Percentiles rank a stretch among this genome's conserved stretches.
These are phyloP conservation scores for Dufourea novaeangliae DNA, from an alignment of 1,140 invertebrate species.

Conservation along the genomic window DNA sequence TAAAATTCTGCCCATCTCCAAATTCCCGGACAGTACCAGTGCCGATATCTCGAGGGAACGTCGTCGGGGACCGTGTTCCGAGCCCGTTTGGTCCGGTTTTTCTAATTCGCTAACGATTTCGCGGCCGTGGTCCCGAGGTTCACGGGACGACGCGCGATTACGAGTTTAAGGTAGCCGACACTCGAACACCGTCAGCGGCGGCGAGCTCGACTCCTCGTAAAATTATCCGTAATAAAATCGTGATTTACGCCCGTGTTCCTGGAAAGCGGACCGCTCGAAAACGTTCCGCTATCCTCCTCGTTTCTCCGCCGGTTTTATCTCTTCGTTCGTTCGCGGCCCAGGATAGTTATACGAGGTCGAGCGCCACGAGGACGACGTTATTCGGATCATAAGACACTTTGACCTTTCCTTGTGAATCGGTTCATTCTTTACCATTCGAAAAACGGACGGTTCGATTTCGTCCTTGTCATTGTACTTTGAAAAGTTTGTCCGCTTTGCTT, in stretches of 20 bases:
- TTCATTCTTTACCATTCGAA: constrained; percentile 3
- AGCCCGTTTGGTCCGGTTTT: constrained; percentile 47
- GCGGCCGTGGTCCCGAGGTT: constrained; percentile 17
- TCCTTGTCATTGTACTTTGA: background rate
- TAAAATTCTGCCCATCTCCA: no score
- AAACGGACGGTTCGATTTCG: background rate
- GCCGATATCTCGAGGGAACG: background rate
- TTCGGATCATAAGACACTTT: constrained; percentile 19
- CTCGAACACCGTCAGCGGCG: constrained; percentile 41
- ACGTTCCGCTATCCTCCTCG: constrained; percentile 47
- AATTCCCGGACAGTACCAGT: background rate
- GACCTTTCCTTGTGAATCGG: constrained; percentile 42
- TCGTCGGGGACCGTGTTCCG: constrained; percentile 14
- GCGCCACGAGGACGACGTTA: background rate
- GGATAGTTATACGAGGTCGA: constrained; percentile 15
- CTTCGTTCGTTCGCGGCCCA: constrained; percentile 15
- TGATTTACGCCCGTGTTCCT: constrained; percentile 74
- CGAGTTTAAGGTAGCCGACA: constrained; percentile 72
- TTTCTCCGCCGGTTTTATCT: constrained; percentile 23
- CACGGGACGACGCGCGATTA: constrained; percentile 59
- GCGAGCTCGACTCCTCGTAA: constrained; percentile 69
- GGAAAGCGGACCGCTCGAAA: constrained; percentile 71
- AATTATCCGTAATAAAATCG: constrained; percentile 78
- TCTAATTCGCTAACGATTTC: constrained; percentile 68
- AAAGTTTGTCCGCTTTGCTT: background rate